phyloP scores from a whole-genome alignment of 1,140 invertebrate species.

The Platyscapa corneri region DNA sequence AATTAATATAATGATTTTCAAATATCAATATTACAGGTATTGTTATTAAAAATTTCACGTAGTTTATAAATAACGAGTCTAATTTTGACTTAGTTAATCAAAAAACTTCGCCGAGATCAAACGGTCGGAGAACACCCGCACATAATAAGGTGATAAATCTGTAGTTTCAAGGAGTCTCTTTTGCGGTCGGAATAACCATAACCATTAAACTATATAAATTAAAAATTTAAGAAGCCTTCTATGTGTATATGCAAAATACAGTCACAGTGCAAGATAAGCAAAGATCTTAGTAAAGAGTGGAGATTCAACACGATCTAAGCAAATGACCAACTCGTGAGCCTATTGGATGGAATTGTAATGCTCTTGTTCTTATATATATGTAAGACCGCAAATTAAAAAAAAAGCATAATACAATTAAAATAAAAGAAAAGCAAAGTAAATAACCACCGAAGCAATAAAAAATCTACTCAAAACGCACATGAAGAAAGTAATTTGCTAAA shows the following conservation, averaged over 20 bases:
- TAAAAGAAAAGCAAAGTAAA: too few species aligned
- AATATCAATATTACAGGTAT: background rate
- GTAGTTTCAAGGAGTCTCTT: background rate
- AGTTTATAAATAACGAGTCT: too few species aligned
- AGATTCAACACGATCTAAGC: slow-evolving; percentile 54
- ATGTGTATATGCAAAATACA: slow-evolving; percentile 55
- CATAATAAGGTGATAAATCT: slow-evolving; percentile 28
- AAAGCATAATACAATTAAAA: too few species aligned
- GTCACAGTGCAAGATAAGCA: slow-evolving; percentile 49
- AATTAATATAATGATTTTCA: background rate
- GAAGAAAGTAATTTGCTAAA: too few species aligned
- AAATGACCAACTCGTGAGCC: slow-evolving; percentile 60
- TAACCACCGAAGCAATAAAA: too few species aligned
- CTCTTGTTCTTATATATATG: too few species aligned
- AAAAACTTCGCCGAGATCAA: background rate
- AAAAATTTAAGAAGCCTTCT: slow-evolving; percentile 58
- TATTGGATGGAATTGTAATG: too few species aligned
- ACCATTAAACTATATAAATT: slow-evolving; percentile 55
- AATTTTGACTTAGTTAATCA: slow-evolving; percentile 28
- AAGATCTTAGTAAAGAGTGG: slow-evolving; percentile 53
- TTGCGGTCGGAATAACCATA: slow-evolving; percentile 43
- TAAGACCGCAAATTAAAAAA: too few species aligned
- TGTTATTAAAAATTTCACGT: background rate
- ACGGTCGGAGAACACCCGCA: slow-evolving; percentile 3
- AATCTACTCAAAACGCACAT: too few species aligned